These are phyloP conservation scores for Pyxicephalus adspersus DNA, from an alignment of 2,113 vertebrate species.

Conservation along the genomic window DNA sequence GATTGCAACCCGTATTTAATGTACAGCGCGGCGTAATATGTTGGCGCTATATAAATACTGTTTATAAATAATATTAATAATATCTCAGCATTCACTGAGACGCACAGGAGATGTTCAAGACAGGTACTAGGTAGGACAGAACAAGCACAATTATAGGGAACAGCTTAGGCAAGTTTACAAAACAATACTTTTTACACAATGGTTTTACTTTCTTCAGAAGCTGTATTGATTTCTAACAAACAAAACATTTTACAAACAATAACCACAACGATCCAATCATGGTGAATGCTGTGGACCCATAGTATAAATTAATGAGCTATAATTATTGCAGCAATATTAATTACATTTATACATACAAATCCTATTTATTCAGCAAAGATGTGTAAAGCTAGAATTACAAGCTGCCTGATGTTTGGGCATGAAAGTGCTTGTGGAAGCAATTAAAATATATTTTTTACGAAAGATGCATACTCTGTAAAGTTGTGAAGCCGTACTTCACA, in stretches of 20 bases:
- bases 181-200: no score
- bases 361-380: conserved; percentile 35
- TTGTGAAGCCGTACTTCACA: conserved; percentile 47
- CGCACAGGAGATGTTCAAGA: no score
- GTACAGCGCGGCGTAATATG: no score
- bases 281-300: neutral
- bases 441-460: conserved; percentile 44
- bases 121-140: no score
- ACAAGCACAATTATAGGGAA: no score
- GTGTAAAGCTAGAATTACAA: conserved; percentile 27
- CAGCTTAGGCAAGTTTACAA: no score
- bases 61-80: no score
- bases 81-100: no score
- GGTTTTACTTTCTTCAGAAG: no score
- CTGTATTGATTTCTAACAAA: neutral
- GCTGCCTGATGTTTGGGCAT: conserved; percentile 44
- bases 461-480: conserved; percentile 41
- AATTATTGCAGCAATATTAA: conserved; percentile 38
- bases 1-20: no score
- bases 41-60: no score
- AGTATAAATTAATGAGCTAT: conserved; percentile 3
- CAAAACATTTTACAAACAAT: neutral
- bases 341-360: conserved; percentile 17
- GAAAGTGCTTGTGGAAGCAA: conserved; percentile 44
- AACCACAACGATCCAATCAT: neutral